Conservation (phyloP, 2,797 vertebrate genomes). For the Darevskia mixta region DNA sequence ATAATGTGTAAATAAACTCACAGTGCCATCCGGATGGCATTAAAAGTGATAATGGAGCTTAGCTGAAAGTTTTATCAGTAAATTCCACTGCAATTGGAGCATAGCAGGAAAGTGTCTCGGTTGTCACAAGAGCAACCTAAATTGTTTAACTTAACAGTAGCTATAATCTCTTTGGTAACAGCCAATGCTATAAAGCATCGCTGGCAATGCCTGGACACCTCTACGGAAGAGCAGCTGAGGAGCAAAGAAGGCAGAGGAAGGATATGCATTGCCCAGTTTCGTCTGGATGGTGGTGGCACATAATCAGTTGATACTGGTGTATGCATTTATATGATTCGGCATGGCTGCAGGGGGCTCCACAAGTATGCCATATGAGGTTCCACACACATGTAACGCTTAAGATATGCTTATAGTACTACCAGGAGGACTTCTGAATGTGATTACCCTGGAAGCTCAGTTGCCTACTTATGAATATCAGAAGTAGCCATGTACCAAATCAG, state of each 20-base stretch:
- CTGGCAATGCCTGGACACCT: background rate
- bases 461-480: background rate
- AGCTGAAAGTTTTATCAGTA: constrained; percentile 39
- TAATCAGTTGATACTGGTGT: background rate
- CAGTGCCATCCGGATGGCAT: constrained; percentile 17
- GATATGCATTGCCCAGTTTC: background rate
- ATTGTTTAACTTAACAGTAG: constrained; percentile 21
- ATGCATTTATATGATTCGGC: background rate
- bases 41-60: background rate
- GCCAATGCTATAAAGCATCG: background rate
- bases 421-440: background rate
- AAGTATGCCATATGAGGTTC: background rate
- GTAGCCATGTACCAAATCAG: no score
- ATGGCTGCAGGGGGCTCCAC: background rate
- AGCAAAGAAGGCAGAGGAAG: background rate
- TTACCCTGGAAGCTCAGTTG: background rate
- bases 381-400: background rate
- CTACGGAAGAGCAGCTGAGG: background rate
- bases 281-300: background rate
- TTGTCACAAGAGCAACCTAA: constrained; percentile 2
- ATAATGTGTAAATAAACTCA: constrained; percentile 46
- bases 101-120: background rate
- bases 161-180: background rate
- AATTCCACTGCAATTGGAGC: constrained; percentile 21
- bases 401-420: background rate